phyloP scores from a whole-genome alignment of 2,888 invertebrate species.

The Hoplodrina blanda region DNA sequence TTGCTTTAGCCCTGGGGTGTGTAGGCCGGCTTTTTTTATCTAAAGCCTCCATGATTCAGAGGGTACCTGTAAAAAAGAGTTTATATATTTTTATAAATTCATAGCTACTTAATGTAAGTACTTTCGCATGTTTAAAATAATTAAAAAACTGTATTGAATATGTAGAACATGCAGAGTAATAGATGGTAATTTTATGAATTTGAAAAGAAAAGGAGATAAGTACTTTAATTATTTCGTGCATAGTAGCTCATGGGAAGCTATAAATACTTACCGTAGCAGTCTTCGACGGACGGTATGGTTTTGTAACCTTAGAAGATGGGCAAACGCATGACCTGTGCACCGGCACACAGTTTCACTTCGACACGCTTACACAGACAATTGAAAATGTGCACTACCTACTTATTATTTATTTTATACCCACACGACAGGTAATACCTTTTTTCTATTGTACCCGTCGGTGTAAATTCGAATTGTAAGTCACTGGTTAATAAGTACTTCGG shows the following conservation, averaged over 20 bases:
- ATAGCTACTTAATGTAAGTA: slow-evolving; percentile 10
- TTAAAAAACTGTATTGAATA: not conserved
- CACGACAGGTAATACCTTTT: slow-evolving; percentile 44
- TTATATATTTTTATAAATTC: not conserved
- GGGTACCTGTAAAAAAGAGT: slow-evolving; percentile 48
- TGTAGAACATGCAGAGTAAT: not conserved
- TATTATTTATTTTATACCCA: slow-evolving; percentile 57
- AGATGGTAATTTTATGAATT: not conserved
- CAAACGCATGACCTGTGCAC: slow-evolving; percentile 59
- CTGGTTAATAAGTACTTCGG: slow-evolving; percentile 40
- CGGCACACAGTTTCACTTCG: slow-evolving; percentile 45
- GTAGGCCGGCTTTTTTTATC: slow-evolving; percentile 89
- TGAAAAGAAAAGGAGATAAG: not conserved
- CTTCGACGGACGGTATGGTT: slow-evolving; percentile 51
- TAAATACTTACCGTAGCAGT: slow-evolving; percentile 63
- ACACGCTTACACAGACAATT: slow-evolving; percentile 38
- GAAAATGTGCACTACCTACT: slow-evolving; percentile 54
- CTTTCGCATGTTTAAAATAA: too few species aligned
- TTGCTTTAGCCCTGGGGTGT: slow-evolving; percentile 92
- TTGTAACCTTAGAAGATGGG: slow-evolving; percentile 51
- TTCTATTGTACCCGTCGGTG: slow-evolving; percentile 39
- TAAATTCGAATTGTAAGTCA: slow-evolving; percentile 47
- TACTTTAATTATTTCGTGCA: not conserved
- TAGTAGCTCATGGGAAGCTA: slow-evolving; percentile 48
- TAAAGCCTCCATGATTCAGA: slow-evolving; percentile 87